Base-by-base conservation (phyloP, 2,888 invertebrate genomes). In the Polyommatus iphigenia region DNA sequence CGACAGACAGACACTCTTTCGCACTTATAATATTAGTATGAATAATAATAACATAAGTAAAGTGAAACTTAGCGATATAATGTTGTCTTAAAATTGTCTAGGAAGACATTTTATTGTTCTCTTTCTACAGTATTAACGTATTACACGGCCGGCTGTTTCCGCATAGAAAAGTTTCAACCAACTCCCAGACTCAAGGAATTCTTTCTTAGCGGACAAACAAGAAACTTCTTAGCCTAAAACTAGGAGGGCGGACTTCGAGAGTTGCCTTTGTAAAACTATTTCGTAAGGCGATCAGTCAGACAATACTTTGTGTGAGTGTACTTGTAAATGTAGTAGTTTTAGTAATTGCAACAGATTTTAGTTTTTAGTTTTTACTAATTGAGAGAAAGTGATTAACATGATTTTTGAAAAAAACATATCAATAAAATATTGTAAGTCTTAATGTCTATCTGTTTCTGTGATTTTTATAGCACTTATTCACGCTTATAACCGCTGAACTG, bases 191-290 rank as follows among this genome's bases (percentile, higher is more conserved):
- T 36, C 6, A 24, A 24, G 24, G 50, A 54, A 54, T 46, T 50
- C 75, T 75, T 75, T 75, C 75, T 75, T 54, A 75, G 75, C 75
- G 50, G 50, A 75, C 50, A 29, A 75, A 54, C 50, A 18, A 29
- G 24, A 54, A 75, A 75, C 75, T 75, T 75, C 50, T 4, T 50
- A 75, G 54, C 46, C 46, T 75, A 29, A 29, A 75, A 75, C 75
- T 75, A 24, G 20, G 50, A 71, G 73, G 75, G 15, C 13, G 20
- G 46, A 50, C 50, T 75, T 75, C 50, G 50, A 75, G 50, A 50
- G 75, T 29, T 54, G 24, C 24, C 75, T 75, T 75, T 75, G 29
- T 50, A 29, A 15, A 24, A 20, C 29, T 50, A 50, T 46, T 46
- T 75, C 29, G n/a, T 75, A 24, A 73, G 41, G n/a, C 71, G 20